Evolutionary conservation across 2,113 vertebrate genomes (phyloP), one percentile per base, ranked within the genome.

Genomic region (Semicossyphus pulcher): DNA sequence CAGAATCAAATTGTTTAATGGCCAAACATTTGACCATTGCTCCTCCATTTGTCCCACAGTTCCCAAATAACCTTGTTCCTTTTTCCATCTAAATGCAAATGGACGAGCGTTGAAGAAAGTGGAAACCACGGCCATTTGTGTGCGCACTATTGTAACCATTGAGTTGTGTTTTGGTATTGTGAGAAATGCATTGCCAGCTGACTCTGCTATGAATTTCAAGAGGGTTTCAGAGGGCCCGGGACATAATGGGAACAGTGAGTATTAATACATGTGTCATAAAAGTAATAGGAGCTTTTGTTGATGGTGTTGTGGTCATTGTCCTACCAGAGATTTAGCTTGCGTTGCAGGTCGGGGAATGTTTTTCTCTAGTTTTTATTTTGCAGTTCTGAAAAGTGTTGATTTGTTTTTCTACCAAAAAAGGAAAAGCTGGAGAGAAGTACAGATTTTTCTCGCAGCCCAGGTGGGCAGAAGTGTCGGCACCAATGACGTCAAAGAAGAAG

Each of bases 61-160:
- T 59, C 83, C 78, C 58, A 76, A 79, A 85, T 79, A 78, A 66
- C 78, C 78, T 64, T 72, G 74, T 56, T 78, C 62, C 47, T 79
- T 87, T 91, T 89, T 88, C 88, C 80, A 93, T 93, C 91, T 93
- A 93, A 93, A 93, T 92, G 92, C 89, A 92, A 92, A 93, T 93
- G 49, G 80, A n/a, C 9, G 34, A 36, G 32, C 39, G 47, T 62
- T 61, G 77, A 74, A 68, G 72, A 15, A 79, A 72, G 78, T 56
- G 58, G 61, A 70, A 72, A 83, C 18, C 69, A 58, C 42, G 37
- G 29, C 66, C 59, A 47, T 80, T 73, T 72, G 44, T 83, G 68
- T 61, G 63, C 59, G 53, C 56, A 39, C 75, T 54, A 51, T 71
- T 81, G 71, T 68, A 82, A 80, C 67, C 52, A 31, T 21, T 44